Conservation (phyloP, 2,888 invertebrate species). For the Epinotia bilunana region DNA sequence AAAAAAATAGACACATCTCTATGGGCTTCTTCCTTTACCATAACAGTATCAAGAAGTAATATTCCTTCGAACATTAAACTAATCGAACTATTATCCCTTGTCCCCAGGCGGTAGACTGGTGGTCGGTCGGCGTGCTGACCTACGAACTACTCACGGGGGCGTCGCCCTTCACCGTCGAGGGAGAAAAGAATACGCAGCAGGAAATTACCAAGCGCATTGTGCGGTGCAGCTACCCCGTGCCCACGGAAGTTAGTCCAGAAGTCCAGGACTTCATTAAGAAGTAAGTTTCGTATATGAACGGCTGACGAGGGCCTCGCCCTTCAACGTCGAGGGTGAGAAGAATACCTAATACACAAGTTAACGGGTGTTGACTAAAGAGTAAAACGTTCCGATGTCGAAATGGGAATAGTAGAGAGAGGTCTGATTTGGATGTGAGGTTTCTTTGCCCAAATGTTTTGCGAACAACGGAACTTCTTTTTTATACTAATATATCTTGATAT, state of each 20-base stretch:
- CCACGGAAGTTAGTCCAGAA: conserved; percentile 89
- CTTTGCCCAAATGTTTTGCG: too few relatives aligned
- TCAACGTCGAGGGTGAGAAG: not conserved
- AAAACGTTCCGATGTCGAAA: too few relatives aligned
- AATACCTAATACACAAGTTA: not conserved
- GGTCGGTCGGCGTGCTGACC: conserved; percentile 98
- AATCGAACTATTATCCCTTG: conserved; percentile 51
- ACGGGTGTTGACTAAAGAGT: too few relatives aligned
- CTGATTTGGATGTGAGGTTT: too few relatives aligned
- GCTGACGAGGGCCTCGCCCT: not conserved
- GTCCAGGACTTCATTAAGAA: conserved; percentile 82
- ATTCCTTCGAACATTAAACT: not conserved
- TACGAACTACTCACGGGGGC: conserved; percentile 98
- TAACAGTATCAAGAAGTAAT: not conserved
- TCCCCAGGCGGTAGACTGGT: conserved; percentile 97
- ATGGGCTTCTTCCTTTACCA: not conserved
- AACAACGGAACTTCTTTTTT: too few relatives aligned
- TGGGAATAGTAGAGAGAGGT: too few relatives aligned
- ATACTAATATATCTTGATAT: too few relatives aligned
- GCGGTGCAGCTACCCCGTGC: conserved; percentile 94
- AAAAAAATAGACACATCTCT: not conserved
- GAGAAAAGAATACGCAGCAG: conserved; percentile 96
- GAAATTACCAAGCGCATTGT: conserved; percentile 97
- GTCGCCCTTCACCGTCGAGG: conserved; percentile 97
- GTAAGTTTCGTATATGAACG: not conserved